phyloP scores from a whole-genome alignment of 2,797 vertebrate genomes.

The Cottoperca gobio region DNA sequence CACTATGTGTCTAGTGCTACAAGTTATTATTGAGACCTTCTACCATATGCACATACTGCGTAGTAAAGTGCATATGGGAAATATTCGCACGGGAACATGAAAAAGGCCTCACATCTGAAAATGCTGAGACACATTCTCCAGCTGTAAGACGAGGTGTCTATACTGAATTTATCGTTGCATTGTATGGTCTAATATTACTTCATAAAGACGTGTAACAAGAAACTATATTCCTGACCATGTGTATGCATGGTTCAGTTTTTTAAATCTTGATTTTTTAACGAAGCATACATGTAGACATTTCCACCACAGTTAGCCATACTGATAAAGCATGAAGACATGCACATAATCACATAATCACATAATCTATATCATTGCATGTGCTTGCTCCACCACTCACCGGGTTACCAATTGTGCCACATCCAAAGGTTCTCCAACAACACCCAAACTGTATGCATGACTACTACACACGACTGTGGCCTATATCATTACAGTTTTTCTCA shows the following conservation, averaged over 20 bases:
- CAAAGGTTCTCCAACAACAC: not conserved
- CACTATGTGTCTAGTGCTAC: slow-evolving; percentile 46
- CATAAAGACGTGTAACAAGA: not conserved
- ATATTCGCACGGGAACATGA: slow-evolving; percentile 15
- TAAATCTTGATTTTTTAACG: no score
- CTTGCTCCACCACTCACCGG: not conserved
- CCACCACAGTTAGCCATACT: not conserved
- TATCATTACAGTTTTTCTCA: no score
- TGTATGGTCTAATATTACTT: not conserved
- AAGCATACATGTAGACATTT: not conserved
- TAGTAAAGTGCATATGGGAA: no score
- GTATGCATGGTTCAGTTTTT: no score
- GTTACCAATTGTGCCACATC: not conserved
- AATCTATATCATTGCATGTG: no score
- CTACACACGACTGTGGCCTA: no score
- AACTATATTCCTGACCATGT: not conserved
- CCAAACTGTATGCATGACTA: not conserved
- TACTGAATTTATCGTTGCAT: not conserved
- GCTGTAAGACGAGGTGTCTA: not conserved
- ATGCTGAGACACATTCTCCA: not conserved
- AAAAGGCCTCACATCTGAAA: slow-evolving; percentile 15
- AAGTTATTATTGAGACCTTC: slow-evolving; percentile 49
- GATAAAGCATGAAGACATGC: not conserved
- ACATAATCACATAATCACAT: no score
- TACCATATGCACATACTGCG: slow-evolving; percentile 21